A percentile compares a stretch with the other conserved stretches of the same genome.
phyloP scores from a whole-genome alignment of 1,140 invertebrate species.

The Drosophila saltans region DNA sequence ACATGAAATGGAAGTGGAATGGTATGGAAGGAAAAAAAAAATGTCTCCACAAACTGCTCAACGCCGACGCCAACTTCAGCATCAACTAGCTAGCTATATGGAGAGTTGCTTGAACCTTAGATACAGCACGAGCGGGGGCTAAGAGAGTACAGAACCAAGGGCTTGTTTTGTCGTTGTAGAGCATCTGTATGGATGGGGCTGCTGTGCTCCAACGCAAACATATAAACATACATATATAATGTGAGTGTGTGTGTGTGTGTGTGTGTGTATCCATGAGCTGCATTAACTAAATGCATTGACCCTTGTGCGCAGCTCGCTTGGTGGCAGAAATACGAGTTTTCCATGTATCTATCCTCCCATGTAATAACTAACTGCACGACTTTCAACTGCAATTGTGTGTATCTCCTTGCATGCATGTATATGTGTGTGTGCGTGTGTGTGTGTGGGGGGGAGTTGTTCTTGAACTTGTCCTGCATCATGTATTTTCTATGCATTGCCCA shows the following conservation, averaged over 20 bases:
- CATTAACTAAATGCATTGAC: constrained; percentile 82
- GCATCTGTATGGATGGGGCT: constrained; percentile 70
- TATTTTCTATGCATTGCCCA: constrained; percentile 67
- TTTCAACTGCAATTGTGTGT: constrained; percentile 32
- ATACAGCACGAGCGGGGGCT: constrained; percentile 39
- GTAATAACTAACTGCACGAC: constrained; percentile 58
- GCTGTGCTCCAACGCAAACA: constrained; percentile 58
- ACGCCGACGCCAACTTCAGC: constrained; percentile 14
- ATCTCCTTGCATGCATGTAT: background rate
- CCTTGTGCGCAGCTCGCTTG: constrained; percentile 63
- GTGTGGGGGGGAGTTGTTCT: constrained; percentile 64
- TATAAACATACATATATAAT: constrained; percentile 25
- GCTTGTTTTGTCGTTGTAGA: constrained; percentile 54
- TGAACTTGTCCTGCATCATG: constrained; percentile 75
- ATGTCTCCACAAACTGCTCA: constrained; percentile 31
- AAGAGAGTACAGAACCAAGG: background rate
- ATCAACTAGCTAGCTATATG: constrained; percentile 32
- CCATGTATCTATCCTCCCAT: constrained; percentile 70
- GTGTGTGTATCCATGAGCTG: constrained; percentile 30
- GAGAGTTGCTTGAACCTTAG: constrained; percentile 72
- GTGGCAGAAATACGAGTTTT: constrained; percentile 79
- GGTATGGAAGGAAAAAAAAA: constrained; percentile 27
- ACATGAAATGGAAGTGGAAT: constrained; percentile 24
- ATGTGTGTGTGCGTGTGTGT: constrained; percentile 15
- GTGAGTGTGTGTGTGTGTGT: constrained; percentile 10